Evolutionary conservation across 2,888 invertebrate species (phyloP).

Genomic region (Ennomos quercinarius): DNA sequence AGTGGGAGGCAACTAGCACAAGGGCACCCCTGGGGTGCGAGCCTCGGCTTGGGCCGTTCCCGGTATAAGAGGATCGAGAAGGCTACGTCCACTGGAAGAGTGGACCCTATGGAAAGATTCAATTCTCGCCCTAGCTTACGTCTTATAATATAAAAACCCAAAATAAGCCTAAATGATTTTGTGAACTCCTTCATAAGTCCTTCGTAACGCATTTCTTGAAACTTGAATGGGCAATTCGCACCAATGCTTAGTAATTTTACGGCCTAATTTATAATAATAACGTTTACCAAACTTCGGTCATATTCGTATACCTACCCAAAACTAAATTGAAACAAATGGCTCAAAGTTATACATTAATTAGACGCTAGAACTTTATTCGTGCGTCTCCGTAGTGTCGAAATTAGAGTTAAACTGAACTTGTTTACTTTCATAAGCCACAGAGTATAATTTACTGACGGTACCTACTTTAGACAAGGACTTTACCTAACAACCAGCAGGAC

Average conservation of each 20-base stretch:
- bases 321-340: slow-evolving; percentile 76
- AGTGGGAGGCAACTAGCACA: too few relatives aligned
- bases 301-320: slow-evolving; percentile 47
- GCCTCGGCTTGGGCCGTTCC: too few relatives aligned
- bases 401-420: slow-evolving; percentile 77
- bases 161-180: too few relatives aligned
- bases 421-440: slow-evolving; percentile 65
- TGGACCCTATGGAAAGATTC: too few relatives aligned
- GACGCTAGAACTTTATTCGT: slow-evolving; percentile 60
- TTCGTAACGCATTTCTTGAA: slow-evolving; percentile 9
- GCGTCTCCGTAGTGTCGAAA: slow-evolving; percentile 70
- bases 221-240: slow-evolving; percentile 25
- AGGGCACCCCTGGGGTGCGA: too few relatives aligned
- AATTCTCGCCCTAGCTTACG: too few relatives aligned
- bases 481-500: too few relatives aligned
- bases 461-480: not conserved
- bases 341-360: slow-evolving; percentile 76
- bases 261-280: slow-evolving; percentile 40
- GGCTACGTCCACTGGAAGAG: too few relatives aligned
- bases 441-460: slow-evolving; percentile 1
- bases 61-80: too few relatives aligned
- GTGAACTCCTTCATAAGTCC: not conserved
- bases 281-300: slow-evolving; percentile 40
- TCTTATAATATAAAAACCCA: too few relatives aligned
- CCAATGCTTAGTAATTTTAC: slow-evolving; percentile 27